Evolutionary conservation across 1,140 invertebrate genomes (phyloP), one percentile per base, ranked within the genome.

Genomic region (Anadara kagoshimensis): DNA sequence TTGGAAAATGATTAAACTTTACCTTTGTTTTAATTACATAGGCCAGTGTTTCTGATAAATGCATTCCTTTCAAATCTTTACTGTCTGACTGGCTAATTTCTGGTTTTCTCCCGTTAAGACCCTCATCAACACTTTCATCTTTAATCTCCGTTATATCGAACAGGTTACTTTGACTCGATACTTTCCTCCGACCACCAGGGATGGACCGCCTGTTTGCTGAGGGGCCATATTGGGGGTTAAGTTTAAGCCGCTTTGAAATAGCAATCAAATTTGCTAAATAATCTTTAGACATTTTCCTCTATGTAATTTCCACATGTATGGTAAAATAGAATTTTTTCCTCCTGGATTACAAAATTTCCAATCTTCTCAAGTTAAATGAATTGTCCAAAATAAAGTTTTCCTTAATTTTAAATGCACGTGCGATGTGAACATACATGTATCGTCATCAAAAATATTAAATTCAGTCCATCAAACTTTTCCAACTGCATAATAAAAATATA

Each of bases 241-340:
- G 53, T 67, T 67, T 67, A 7, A 67, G 26, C 43, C 56, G 53
- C 45, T 67, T 67, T 5, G 64, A 56, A 14, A 67, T 67, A 7
- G 53, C 64, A 11, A 67, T 43, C 29, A 67, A 56, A 54, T 49
- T 51, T 36, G 49, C 36, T 43, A 56, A 56, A 45, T 67, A 53
- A 43, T 67, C 64, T 44, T 67, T 29, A 18, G 26, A 54, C 64
- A 67, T 67, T 22, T 51, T 51, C 44, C 73, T 73, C n/a, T n/a
- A n/a, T n/a, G 65, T 66, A 61, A 45, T 5, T 36, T 7, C 54
- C 36, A 54, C 29, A 36, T 36, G 7, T 36, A 36, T 36, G 29
- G 29, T 3, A 36, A 36, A 36, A 36, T n/a, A n/a, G n/a, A n/a
- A n/a, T n/a, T n/a, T n/a, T n/a, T n/a, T n/a, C n/a, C n/a, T n/a